A percentile compares a stretch with the other conserved stretches of the same genome.
These are phyloP conservation scores for Lophius americanus DNA, from an alignment of 2,797 vertebrate species.

Conservation along the genomic window DNA sequence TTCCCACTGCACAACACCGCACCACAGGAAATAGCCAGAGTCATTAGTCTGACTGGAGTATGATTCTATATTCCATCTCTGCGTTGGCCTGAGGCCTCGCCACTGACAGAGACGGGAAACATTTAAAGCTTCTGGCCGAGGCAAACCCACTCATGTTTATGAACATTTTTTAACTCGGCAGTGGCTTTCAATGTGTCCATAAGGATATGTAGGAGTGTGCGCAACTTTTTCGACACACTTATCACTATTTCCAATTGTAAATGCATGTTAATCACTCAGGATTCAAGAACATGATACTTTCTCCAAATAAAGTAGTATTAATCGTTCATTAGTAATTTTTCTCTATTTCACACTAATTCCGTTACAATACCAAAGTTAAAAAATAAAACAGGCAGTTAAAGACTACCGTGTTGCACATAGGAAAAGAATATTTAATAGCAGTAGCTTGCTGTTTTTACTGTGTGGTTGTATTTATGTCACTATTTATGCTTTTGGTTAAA, in stretches of 20 bases:
- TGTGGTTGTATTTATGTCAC: too few relatives aligned
- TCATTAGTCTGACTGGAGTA: constrained; percentile 46
- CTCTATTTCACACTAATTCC: too few relatives aligned
- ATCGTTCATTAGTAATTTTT: not conserved
- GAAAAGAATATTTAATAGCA: too few relatives aligned
- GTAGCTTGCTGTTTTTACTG: too few relatives aligned
- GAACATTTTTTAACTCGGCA: constrained; percentile 66
- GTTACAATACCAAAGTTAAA: too few relatives aligned
- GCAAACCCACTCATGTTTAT: constrained; percentile 76
- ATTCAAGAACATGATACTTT: too few relatives aligned
- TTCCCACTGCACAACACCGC: constrained; percentile 38
- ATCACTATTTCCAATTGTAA: constrained; percentile 23
- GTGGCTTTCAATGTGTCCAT: constrained; percentile 61
- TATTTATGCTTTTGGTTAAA: too few relatives aligned
- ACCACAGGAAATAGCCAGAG: constrained; percentile 66
- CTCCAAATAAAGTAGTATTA: too few relatives aligned
- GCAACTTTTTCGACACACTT: constrained; percentile 40
- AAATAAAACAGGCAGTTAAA: too few relatives aligned
- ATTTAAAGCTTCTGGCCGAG: constrained; percentile 63
- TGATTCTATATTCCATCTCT: constrained; percentile 54
- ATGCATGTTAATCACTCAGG: too few relatives aligned
- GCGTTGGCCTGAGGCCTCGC: constrained; percentile 38
- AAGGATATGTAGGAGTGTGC: constrained; percentile 18
- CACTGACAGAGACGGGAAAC: constrained; percentile 54
- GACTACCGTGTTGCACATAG: too few relatives aligned